Percentiles rank a stretch among this genome's conserved stretches.
These are phyloP conservation scores for Varanus komodoensis DNA, from an alignment of 2,113 vertebrate species.

Conservation along the genomic window DNA sequence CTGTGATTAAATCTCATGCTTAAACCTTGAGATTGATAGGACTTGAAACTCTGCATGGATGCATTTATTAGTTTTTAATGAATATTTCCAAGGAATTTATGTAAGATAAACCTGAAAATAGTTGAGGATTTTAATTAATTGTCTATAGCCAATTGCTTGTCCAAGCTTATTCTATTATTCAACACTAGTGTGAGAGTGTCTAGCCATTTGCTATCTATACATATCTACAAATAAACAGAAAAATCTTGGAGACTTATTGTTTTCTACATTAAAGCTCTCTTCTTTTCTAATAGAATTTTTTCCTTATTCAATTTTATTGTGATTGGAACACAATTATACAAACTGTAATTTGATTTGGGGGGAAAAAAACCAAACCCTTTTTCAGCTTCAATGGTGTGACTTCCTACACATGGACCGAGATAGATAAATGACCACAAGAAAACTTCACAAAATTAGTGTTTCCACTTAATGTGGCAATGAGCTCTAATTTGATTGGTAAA, in stretches of 20 bases:
- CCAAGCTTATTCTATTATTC: background rate
- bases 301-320: constrained; percentile 79
- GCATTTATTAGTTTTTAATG: background rate
- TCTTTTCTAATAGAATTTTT: constrained; percentile 76
- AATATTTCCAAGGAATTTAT: background rate
- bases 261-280: constrained; percentile 68
- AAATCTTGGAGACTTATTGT: constrained; percentile 51
- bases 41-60: background rate
- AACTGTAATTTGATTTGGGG: constrained; percentile 82
- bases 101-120: background rate
- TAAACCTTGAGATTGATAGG: background rate
- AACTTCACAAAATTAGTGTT: constrained; percentile 89
- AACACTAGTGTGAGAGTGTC: background rate
- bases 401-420: constrained; percentile 62
- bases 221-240: constrained; percentile 47
- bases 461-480: constrained; percentile 85
- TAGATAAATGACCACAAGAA: constrained; percentile 87
- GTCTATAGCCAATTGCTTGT: constrained; percentile 1
- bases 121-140: background rate
- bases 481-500: constrained; percentile 89
- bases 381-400: constrained; percentile 76
- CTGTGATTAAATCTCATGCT: background rate
- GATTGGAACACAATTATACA: constrained; percentile 80
- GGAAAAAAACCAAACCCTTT: constrained; percentile 53
- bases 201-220: constrained; percentile 25